Evolutionary conservation across 2,797 vertebrate genomes (phyloP).

Genomic region (Fratercula arctica): DNA sequence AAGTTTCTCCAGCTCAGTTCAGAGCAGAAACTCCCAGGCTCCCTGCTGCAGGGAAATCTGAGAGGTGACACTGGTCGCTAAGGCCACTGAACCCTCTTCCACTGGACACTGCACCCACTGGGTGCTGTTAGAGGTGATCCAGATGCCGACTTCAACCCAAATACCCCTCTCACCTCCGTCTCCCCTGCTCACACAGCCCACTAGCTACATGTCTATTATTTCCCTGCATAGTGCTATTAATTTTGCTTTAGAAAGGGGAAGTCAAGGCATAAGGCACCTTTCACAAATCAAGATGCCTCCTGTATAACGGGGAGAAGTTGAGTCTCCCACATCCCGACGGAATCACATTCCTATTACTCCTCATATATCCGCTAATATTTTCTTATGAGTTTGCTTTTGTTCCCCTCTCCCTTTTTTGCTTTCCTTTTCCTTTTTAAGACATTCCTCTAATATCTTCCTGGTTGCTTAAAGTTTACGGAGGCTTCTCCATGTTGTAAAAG

Average conservation of each 20-base stretch:
- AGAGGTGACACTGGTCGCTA: too few species aligned
- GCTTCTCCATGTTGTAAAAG: background rate
- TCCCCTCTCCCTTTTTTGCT: background rate
- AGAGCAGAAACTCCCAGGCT: background rate
- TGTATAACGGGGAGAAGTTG: background rate
- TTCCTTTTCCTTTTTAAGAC: background rate
- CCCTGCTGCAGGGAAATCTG: background rate
- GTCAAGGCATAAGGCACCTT: background rate
- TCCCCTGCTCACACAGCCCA: background rate
- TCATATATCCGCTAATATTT: background rate
- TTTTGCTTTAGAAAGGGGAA: background rate
- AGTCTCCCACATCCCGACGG: background rate
- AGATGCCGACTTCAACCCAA: accelerated
- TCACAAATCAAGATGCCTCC: background rate
- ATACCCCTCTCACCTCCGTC: background rate
- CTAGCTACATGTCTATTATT: background rate
- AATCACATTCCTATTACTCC: background rate
- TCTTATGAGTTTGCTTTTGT: background rate
- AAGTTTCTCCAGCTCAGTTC: background rate
- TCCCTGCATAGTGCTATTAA: background rate
- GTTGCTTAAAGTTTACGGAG: background rate
- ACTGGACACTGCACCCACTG: accelerated
- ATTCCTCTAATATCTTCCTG: background rate
- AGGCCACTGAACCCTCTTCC: background rate
- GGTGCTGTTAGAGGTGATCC: background rate